Evolutionary conservation across 2,888 invertebrate genomes (phyloP).

Genomic region (Aporophyla lueneburgensis): DNA sequence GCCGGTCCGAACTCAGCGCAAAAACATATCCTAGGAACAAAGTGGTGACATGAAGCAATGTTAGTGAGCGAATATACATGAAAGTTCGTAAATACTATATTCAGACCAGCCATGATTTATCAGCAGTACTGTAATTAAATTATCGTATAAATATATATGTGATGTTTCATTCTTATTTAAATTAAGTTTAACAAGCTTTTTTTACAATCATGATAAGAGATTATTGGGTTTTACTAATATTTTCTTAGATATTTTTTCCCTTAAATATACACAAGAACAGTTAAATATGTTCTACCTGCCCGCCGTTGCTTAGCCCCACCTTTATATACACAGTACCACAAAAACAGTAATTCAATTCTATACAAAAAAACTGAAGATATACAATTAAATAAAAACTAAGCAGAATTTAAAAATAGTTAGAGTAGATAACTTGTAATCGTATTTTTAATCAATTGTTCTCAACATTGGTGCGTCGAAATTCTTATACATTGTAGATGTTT

Average conservation of each 20-base stretch:
- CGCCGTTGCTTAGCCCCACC: constrained; percentile 46
- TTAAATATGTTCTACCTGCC: not conserved
- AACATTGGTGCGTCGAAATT: constrained; percentile 51
- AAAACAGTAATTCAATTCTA: constrained; percentile 56
- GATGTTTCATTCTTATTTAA: constrained; percentile 38
- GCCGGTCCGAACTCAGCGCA: not conserved
- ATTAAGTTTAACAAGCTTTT: constrained; percentile 28
- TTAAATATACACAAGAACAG: not conserved
- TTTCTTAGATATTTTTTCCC: constrained; percentile 29
- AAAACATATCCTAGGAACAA: not conserved
- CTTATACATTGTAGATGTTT: constrained; percentile 21
- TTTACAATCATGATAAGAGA: constrained; percentile 40
- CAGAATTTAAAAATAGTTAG: constrained; percentile 44
- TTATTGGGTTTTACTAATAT: constrained; percentile 57
- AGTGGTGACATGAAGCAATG: not conserved
- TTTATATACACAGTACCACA: constrained; percentile 9
- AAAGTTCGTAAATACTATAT: not conserved
- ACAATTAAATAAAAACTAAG: constrained; percentile 30
- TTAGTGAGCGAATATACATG: not conserved
- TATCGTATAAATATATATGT: constrained; percentile 35
- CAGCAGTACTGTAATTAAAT: not conserved
- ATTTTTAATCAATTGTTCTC: constrained; percentile 54
- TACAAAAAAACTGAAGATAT: constrained; percentile 33
- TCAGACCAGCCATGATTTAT: not conserved
- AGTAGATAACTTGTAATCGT: constrained; percentile 61